Evolutionary conservation across 37 sponge, comb jelly and placozoan species (phyloP).

Genomic region (Lycopodina hypogea): DNA sequence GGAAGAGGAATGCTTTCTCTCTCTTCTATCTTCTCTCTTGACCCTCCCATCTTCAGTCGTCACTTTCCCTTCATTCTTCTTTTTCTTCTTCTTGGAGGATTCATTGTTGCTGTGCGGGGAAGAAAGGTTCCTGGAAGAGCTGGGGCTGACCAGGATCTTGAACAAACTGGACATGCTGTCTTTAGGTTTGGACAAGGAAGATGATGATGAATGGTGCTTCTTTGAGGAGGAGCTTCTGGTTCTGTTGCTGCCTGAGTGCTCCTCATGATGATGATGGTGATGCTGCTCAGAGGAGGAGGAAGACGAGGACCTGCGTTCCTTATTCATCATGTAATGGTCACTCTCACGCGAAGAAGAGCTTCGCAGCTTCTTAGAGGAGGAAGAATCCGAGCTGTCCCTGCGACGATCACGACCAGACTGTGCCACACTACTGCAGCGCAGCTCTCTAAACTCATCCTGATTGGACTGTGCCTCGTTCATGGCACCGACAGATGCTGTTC

Average conservation of each 20-base stretch:
- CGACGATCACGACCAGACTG: neutral
- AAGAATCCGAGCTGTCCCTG: neutral
- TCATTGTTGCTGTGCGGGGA: neutral
- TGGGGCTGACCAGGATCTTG: constrained; percentile 8
- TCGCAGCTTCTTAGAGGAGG: neutral
- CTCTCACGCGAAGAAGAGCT: constrained; percentile 13
- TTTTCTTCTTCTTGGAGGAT: neutral
- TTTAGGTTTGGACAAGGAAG: neutral
- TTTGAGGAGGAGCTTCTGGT: constrained; percentile 13
- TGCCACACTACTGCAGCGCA: neutral
- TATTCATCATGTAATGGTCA: neutral
- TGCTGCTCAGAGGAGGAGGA: neutral
- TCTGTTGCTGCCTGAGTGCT: neutral
- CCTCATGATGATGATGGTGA: neutral
- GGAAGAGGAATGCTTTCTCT: neutral
- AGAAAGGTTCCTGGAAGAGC: constrained; percentile 5
- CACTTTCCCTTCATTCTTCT: too few relatives aligned
- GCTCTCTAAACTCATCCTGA: neutral
- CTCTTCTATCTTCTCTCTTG: neutral
- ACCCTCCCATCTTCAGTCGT: too few relatives aligned
- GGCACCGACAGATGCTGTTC: constrained; percentile 11
- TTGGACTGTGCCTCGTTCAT: neutral
- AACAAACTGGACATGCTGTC: neutral
- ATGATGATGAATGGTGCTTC: constrained; percentile 20
- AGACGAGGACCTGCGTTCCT: neutral